These are phyloP conservation scores for Moxostoma hubbsi DNA, from an alignment of 2,797 vertebrate species.

Conservation along the genomic window DNA sequence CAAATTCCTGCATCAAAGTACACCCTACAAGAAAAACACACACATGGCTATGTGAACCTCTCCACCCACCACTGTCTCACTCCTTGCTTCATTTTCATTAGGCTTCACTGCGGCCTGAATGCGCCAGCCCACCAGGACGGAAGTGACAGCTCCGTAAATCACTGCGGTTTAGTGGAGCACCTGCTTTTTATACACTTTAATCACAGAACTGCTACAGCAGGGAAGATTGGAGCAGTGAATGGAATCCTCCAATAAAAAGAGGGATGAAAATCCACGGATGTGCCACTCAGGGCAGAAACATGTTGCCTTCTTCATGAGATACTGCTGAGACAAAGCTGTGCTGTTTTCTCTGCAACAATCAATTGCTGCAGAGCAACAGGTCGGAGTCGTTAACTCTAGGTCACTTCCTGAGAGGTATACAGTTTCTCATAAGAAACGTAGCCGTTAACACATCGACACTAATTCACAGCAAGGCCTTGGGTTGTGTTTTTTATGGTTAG, in stretches of 20 bases:
- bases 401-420: constrained; percentile 71
- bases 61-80: constrained; percentile 61
- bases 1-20: constrained; percentile 55
- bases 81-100: constrained; percentile 79
- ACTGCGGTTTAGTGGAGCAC: constrained; percentile 78
- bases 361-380: constrained; percentile 80
- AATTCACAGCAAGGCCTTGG: constrained; percentile 74
- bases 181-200: constrained; percentile 82
- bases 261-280: constrained; percentile 66
- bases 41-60: constrained; percentile 27
- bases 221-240: constrained; percentile 73
- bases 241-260: constrained; percentile 72
- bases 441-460: constrained; percentile 62
- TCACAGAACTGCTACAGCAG: constrained; percentile 79
- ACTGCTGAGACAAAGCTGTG: constrained; percentile 54
- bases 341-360: constrained; percentile 68
- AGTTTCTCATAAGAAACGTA: constrained; percentile 75
- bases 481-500: constrained; percentile 81
- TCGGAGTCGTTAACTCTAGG: constrained; percentile 80
- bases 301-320: constrained; percentile 66
- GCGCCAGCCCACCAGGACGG: constrained; percentile 60
- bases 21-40: constrained; percentile 52
- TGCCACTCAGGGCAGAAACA: constrained; percentile 76
- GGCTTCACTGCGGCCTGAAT: constrained; percentile 73
- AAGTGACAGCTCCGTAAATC: constrained; percentile 84